A percentile compares a stretch with the other conserved stretches of the same genome.
Conservation (phyloP, 2,888 invertebrate genomes). For the Nemoura dubitans region DNA sequence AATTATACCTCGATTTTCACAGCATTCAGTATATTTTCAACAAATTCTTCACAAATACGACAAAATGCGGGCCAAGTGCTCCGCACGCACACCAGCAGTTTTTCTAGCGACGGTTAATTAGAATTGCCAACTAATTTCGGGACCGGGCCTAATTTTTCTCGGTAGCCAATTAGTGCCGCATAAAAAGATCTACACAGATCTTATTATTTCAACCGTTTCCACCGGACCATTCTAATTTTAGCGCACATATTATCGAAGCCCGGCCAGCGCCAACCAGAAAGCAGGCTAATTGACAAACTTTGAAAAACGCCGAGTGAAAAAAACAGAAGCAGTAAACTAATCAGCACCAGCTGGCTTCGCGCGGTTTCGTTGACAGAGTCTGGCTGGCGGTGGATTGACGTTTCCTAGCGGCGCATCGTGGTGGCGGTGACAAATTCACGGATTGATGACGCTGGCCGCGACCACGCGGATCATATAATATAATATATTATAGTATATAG, state of each 20-base stretch:
- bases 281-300: background rate
- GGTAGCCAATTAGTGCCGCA: background rate
- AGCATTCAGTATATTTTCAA: no score
- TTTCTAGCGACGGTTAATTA: background rate
- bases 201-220: slow-evolving; percentile 14
- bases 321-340: background rate
- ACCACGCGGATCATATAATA: background rate
- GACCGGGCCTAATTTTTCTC: background rate
- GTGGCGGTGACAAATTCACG: background rate
- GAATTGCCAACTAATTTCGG: background rate
- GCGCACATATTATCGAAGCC: background rate
- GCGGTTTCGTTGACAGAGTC: background rate
- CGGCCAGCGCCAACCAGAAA: background rate
- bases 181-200: slow-evolving; percentile 7
- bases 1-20: no score
- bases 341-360: background rate
- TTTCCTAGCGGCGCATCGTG: background rate
- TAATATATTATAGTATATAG: no score
- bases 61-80: no score
- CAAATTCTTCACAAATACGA: no score
- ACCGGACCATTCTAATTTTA: background rate
- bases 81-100: no score
- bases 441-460: background rate
- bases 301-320: background rate
- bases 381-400: background rate